Evolutionary conservation across 2,888 invertebrate species (phyloP), one percentile per base, ranked within the genome.

Genomic region (Nemapogon koenigi): DNA sequence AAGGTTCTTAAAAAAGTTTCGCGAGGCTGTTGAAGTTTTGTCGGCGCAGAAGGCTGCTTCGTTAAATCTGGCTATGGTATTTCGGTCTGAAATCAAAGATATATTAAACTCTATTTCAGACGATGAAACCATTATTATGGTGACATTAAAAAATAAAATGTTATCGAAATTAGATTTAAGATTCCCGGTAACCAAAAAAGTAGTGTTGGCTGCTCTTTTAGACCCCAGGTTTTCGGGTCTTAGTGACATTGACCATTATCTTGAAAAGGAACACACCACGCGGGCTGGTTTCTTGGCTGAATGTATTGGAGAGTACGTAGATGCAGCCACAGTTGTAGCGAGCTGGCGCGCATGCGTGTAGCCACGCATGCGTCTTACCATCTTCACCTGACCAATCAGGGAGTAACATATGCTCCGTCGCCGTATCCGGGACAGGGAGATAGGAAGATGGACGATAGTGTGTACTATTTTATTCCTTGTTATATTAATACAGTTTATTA

Each of bases 1-100:
- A 11, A 36, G 27, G 11, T 36, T 36, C 14, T 27, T 36, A 16
- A 14, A 11, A 8, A 22, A n/a, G n/a, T 36, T 36, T 16, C 36
- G 36, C 7, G 36, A 36, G 16, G 36, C 26, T 8, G 36, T 36
- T 11, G 36, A 35, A 26, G 14, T 35, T 3, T 13, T 35, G 15
- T 22, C 35, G 25, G 22, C 35, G 6, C 22, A 25, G 25, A 25
- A 22, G n/a, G 26, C 3, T 3, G 22, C 22, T 7, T 6, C 32
- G 6, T 13, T 32, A 6, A 22, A 22, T 22, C 10, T 22, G 10
- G 22, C 7, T 6, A 6, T 22, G 22, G 10, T 22, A 7, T 22
- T 22, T 22, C 10, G 22, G 7, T 7, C 7, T 10, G 22, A 10
- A 22, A 22, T 22, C 10, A 22, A 22, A 22, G 7, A 22, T 22